Percentiles rank a stretch among this genome's conserved stretches.
Conservation (phyloP, 2,888 invertebrate species). For the Morpho helenor region DNA sequence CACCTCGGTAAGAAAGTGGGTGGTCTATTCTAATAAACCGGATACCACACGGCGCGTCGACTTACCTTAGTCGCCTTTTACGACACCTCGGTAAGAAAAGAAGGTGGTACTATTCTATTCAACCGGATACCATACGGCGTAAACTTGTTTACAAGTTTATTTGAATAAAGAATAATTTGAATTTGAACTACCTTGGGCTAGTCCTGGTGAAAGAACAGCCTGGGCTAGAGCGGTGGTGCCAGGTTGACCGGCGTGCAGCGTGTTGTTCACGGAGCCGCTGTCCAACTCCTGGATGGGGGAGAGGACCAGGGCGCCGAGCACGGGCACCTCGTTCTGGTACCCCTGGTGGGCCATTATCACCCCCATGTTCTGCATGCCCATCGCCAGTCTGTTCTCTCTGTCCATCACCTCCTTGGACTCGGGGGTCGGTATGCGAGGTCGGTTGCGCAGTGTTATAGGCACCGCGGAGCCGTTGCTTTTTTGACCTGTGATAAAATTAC, state of each 20-base stretch:
- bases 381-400: slow-evolving; percentile 82
- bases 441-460: slow-evolving; percentile 84
- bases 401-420: slow-evolving; percentile 90
- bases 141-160: no score
- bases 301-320: slow-evolving; percentile 86
- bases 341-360: slow-evolving; percentile 85
- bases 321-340: slow-evolving; percentile 82
- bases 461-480: slow-evolving; percentile 85
- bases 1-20: no score
- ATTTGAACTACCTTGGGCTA: slow-evolving; percentile 37
- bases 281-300: slow-evolving; percentile 93
- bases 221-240: slow-evolving; percentile 89
- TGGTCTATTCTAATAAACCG: no score
- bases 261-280: slow-evolving; percentile 86
- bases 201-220: slow-evolving; percentile 84
- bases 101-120: no score
- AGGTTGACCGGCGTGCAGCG: slow-evolving; percentile 85
- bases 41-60: no score
- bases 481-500: slow-evolving; percentile 68
- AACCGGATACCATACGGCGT: no score
- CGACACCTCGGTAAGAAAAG: no score
- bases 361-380: slow-evolving; percentile 78
- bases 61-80: no score
- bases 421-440: slow-evolving; percentile 93
- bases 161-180: no score